Evolutionary conservation across 2,888 invertebrate genomes (phyloP).

Genomic region (Pterobdella sp.): DNA sequence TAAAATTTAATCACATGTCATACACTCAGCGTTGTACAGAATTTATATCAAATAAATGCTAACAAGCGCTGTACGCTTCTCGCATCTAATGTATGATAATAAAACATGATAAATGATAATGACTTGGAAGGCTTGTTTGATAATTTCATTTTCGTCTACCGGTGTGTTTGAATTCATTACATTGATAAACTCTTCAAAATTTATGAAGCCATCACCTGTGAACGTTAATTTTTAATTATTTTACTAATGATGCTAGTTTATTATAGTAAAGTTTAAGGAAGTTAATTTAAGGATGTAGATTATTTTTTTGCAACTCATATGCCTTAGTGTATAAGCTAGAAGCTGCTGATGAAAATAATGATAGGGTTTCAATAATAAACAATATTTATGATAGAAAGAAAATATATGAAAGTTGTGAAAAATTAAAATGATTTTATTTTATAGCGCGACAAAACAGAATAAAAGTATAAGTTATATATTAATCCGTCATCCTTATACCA

Average conservation of each 20-base stretch:
- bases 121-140: constrained; percentile 31
- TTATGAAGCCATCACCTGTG: constrained; percentile 32
- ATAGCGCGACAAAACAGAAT: too few relatives aligned
- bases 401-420: too few relatives aligned
- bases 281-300: neutral
- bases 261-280: neutral
- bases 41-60: too few relatives aligned
- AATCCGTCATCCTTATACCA: too few relatives aligned
- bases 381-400: too few relatives aligned
- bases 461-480: too few relatives aligned
- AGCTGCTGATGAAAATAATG: neutral
- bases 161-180: constrained; percentile 27
- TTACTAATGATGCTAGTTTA: neutral
- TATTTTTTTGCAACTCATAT: neutral
- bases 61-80: too few relatives aligned
- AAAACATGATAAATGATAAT: neutral
- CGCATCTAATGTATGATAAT: neutral
- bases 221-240: neutral
- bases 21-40: too few relatives aligned
- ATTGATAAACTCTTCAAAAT: constrained; percentile 31
- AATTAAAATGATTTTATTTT: too few relatives aligned
- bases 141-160: constrained; percentile 30
- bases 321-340: neutral
- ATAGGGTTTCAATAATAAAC: too few relatives aligned
- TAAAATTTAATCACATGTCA: too few relatives aligned